Evolutionary conservation across 1,140 invertebrate genomes (phyloP), one percentile per base, ranked within the genome.

Genomic region (Aphidius ervi): DNA sequence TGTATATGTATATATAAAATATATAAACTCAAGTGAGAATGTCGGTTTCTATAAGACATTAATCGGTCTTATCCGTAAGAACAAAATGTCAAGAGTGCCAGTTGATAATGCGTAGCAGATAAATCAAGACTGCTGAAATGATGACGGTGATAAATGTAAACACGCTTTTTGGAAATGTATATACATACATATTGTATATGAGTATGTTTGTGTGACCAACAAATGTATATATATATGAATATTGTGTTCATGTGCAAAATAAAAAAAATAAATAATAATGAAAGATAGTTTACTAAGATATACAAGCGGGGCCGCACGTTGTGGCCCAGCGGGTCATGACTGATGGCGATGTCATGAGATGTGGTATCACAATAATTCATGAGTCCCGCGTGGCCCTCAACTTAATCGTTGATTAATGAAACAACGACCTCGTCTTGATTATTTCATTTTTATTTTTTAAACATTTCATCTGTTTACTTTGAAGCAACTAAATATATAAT

Each of bases 141-240:
- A 77, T 79, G 76, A 78, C 76, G 74, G 73, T 77, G 76, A 78
- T 79, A 77, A 78, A 78, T 79, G 76, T 76, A 76, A 77, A 76
- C 74, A 74, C 73, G 73, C 75, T 70, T 72, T 54, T 54, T 47
- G 46, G n/a, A 31, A 31, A 31, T 31, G 4, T 43, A 7, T 8
- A 43, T 10, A 16, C 16, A 16, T 16, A 16, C 16, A 16, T 16
- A 16, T 16, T 16, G 16, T 10, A 43, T 43, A 10, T 43, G 52
- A 5, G n/a, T 54, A 41, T 42, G 53, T 54, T 37, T 54, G 52
- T 43, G 52, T 54, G 52, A n/a, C 45, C 55, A 43, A 52, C 3
- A 31, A 31, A 31, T 31, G 23, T 31, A 31, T 31, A 2, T 16
- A 2, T 31, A 31, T 31, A 31, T 31, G 23, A 31, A 31, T 31